Percentiles rank a stretch among this genome's conserved stretches.
Evolutionary conservation across 2,113 vertebrate genomes (phyloP).

Genomic region (Phycodurus eques): DNA sequence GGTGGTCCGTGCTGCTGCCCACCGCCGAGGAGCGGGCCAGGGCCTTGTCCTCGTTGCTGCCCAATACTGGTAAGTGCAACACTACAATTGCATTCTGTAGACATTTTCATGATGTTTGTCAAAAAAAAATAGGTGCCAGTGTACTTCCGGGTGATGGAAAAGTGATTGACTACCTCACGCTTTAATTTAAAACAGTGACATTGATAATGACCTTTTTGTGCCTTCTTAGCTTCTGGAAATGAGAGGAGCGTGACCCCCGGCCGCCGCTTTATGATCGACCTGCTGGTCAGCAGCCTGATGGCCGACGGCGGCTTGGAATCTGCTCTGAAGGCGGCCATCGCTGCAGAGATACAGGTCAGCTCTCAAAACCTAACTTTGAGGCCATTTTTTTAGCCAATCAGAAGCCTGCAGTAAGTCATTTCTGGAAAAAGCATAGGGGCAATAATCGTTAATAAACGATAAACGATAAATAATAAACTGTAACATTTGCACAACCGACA

Average conservation of each 20-base stretch:
- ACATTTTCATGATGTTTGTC: not conserved
- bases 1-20: constrained; percentile 94
- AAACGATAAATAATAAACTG: too few species aligned
- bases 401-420: not conserved
- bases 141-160: too few species aligned
- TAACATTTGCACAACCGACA: too few species aligned
- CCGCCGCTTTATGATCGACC: constrained; percentile 95
- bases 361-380: not conserved
- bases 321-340: constrained; percentile 91
- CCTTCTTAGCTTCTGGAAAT: constrained; percentile 83
- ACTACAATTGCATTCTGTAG: not conserved
- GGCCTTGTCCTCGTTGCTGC: constrained; percentile 89
- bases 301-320: constrained; percentile 95
- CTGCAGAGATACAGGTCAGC: constrained; percentile 93
- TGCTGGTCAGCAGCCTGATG: constrained; percentile 97
- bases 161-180: too few species aligned
- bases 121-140: not conserved
- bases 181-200: not conserved
- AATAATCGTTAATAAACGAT: not conserved
- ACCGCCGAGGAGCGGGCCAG: constrained; percentile 93
- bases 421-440: not conserved
- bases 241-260: constrained; percentile 92
- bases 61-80: constrained; percentile 81
- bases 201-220: not conserved
- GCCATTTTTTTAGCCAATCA: not conserved